phyloP scores from a whole-genome alignment of 2,888 invertebrate genomes.

The Eilema sororculum region DNA sequence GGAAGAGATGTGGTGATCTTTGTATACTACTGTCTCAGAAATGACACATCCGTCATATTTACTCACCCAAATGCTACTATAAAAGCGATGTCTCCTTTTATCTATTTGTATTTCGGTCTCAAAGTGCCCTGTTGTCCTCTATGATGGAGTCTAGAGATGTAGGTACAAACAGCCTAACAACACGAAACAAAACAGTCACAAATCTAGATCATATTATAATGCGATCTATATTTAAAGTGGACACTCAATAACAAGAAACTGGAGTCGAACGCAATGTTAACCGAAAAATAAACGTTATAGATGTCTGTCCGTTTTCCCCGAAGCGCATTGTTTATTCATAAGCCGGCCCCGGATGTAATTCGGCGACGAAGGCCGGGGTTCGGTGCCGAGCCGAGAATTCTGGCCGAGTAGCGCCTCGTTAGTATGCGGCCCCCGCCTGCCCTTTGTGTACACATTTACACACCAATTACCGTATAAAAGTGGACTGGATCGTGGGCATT shows the following conservation, averaged over 20 bases:
- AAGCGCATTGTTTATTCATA: conserved; percentile 17
- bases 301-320: conserved; percentile 11
- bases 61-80: not conserved
- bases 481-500: conserved; percentile 6
- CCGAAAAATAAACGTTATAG: not conserved
- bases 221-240: not conserved
- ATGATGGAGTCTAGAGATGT: too few species aligned
- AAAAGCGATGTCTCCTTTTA: not conserved
- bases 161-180: too few species aligned
- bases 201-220: not conserved
- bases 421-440: conserved; percentile 31
- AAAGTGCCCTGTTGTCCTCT: not conserved
- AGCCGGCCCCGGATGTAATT: conserved; percentile 16
- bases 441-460: conserved; percentile 29
- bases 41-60: not conserved
- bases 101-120: not conserved
- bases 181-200: not conserved
- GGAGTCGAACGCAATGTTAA: not conserved
- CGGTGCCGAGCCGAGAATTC: conserved; percentile 25
- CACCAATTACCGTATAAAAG: conserved; percentile 27
- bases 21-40: not conserved
- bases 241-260: not conserved
- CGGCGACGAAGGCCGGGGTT: conserved; percentile 41
- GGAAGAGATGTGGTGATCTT: not conserved
- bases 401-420: conserved; percentile 23